These are phyloP conservation scores for Cettia cetti DNA, from an alignment of 2,113 vertebrate species.

Conservation along the genomic window DNA sequence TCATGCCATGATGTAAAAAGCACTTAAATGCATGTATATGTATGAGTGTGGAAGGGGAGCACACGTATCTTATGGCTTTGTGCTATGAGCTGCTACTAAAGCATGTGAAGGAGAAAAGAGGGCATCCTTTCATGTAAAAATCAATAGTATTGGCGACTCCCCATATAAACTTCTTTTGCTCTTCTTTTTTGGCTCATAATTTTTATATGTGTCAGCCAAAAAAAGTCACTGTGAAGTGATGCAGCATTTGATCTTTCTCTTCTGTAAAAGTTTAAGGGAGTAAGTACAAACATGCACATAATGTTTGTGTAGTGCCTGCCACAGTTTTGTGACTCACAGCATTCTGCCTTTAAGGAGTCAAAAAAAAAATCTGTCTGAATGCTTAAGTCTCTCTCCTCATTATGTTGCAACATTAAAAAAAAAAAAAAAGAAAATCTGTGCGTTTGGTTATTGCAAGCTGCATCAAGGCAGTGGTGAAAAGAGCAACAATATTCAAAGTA, in stretches of 20 bases:
- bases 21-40: neutral
- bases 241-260: neutral
- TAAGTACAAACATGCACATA: neutral
- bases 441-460: neutral
- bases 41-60: neutral
- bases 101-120: neutral
- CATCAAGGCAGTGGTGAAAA: neutral
- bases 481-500: conserved; percentile 21
- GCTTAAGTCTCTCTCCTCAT: neutral
- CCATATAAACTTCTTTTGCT: neutral
- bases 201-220: neutral
- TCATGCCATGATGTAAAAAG: neutral
- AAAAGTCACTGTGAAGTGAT: neutral
- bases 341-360: conserved; percentile 1
- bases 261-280: neutral
- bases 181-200: neutral
- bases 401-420: neutral
- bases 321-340: conserved; percentile 4
- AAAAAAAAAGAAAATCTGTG: neutral
- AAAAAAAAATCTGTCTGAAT: conserved; percentile 9
- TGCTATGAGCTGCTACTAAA: neutral
- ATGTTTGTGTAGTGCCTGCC: neutral
- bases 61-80: neutral
- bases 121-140: neutral
- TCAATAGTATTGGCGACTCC: neutral